Evolutionary conservation across 2,797 vertebrate genomes (phyloP).

Genomic region (Hemitrygon akajei): DNA sequence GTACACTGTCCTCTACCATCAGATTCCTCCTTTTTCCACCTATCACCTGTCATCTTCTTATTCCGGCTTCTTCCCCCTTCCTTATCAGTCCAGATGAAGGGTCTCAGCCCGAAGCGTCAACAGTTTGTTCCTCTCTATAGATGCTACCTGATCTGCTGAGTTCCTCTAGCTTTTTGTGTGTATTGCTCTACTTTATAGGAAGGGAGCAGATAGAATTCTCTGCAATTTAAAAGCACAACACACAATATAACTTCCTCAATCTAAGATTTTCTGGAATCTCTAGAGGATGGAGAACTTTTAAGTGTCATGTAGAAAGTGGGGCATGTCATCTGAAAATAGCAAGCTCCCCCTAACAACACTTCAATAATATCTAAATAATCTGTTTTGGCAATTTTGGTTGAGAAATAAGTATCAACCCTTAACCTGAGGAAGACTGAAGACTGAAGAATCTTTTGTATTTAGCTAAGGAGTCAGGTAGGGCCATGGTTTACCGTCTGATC

Average conservation of each 20-base stretch:
- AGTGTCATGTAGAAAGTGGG: no score
- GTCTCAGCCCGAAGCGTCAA: no score
- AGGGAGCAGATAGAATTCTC: neutral
- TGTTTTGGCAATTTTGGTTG: neutral
- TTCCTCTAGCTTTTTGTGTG: no score
- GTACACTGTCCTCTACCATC: no score
- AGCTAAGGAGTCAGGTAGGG: no score
- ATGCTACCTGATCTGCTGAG: no score
- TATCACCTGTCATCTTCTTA: no score
- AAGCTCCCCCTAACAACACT: neutral
- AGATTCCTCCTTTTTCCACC: no score
- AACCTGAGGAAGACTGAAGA: no score
- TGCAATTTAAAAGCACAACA: neutral
- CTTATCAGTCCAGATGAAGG: no score
- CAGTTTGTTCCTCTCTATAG: no score
- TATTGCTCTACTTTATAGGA: neutral
- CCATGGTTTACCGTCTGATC: neutral
- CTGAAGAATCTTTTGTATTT: neutral
- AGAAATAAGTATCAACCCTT: neutral
- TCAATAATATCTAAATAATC: neutral
- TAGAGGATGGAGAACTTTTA: neutral
- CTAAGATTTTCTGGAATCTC: neutral
- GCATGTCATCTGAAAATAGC: neutral
- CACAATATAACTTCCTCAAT: neutral
- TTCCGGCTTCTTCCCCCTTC: no score